A percentile compares a stretch with the other conserved stretches of the same genome.
Conservation (phyloP, 2,888 invertebrate species). For the Patella depressa region DNA sequence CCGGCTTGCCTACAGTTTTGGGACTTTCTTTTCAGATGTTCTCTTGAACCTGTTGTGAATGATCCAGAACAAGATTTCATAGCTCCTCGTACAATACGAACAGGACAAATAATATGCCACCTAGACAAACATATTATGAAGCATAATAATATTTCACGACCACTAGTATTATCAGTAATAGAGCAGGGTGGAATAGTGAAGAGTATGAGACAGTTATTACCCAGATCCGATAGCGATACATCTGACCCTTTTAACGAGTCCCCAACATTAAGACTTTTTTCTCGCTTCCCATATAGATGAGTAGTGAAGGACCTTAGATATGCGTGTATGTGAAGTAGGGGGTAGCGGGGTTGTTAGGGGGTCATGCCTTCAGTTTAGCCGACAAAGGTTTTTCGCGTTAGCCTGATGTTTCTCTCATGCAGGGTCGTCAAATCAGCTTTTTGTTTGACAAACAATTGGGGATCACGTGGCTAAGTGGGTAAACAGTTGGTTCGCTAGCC, state of each 20-base stretch:
- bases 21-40: conserved; percentile 36
- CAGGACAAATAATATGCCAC: conserved; percentile 43
- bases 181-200: conserved; percentile 59
- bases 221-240: not conserved
- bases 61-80: conserved; percentile 31
- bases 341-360: too few relatives aligned
- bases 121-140: conserved; percentile 43
- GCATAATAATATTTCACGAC: conserved; percentile 43
- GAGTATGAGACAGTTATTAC: conserved; percentile 49
- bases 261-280: too few relatives aligned
- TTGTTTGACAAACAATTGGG: too few relatives aligned
- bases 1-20: not conserved
- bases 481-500: too few relatives aligned
- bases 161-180: conserved; percentile 56
- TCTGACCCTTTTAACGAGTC: not conserved
- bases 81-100: conserved; percentile 33
- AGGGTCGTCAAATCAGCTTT: too few relatives aligned
- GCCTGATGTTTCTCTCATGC: too few relatives aligned
- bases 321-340: too few relatives aligned
- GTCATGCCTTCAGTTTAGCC: too few relatives aligned
- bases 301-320: too few relatives aligned
- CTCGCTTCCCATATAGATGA: too few relatives aligned
- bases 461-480: too few relatives aligned
- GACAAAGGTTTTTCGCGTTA: too few relatives aligned
- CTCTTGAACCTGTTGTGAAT: conserved; percentile 42